A percentile compares a stretch with the other conserved stretches of the same genome.
Evolutionary conservation across 1,140 invertebrate species (phyloP).

Genomic region (Thaumetopoea pityocampa): DNA sequence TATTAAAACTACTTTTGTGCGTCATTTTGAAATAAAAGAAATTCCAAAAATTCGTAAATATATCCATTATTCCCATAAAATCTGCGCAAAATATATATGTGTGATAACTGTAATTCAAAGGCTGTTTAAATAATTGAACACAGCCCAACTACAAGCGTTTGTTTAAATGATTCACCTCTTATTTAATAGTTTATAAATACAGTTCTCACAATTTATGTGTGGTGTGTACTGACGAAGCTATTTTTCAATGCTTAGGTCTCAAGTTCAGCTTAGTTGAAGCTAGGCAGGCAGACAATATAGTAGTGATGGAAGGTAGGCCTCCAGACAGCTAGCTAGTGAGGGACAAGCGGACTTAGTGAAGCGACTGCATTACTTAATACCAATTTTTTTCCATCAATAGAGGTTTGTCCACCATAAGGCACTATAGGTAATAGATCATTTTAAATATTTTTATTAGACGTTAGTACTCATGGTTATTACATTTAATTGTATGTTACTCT

Average conservation of each 20-base stretch:
- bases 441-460: conserved; percentile 28
- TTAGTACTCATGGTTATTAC: conserved; percentile 59
- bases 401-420: conserved; percentile 55
- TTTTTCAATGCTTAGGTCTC: conserved; percentile 67
- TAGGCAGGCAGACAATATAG: conserved; percentile 63
- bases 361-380: conserved; percentile 35
- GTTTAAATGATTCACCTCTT: no score
- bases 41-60: no score
- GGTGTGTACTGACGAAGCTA: conserved; percentile 30
- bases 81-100: no score
- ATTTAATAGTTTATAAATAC: no score
- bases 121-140: no score
- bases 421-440: conserved; percentile 44
- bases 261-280: conserved; percentile 66
- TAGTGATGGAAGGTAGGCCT: conserved; percentile 53
- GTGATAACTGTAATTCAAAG: no score
- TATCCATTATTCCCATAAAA: no score
- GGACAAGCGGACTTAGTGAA: conserved; percentile 52
- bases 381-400: conserved; percentile 25
- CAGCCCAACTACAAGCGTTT: no score
- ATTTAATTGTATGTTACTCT: conserved; percentile 33
- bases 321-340: conserved; percentile 56
- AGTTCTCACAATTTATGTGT: no score
- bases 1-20: no score
- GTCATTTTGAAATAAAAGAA: no score